Base-by-base conservation (phyloP, 2,797 vertebrate species). In the Pangasius djambal region DNA sequence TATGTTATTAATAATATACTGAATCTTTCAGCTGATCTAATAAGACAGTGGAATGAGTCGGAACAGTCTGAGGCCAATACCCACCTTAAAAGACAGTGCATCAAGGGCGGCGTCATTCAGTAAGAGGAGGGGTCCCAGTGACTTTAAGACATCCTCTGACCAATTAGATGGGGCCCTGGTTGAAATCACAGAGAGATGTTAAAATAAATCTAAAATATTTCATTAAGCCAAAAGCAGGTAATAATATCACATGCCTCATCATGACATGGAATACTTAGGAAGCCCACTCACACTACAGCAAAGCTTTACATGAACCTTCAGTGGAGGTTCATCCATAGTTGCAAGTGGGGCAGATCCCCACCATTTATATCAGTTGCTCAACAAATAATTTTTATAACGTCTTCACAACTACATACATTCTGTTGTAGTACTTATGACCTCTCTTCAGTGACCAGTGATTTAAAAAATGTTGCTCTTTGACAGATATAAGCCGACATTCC, bases 101-200 rank as follows among this genome's bases (percentile, higher is more conserved):
- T 90, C 87, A 22, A 90, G 59, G 31, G 86, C 81, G 2, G 69
- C 34, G 5, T 93, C 89, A 86, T 96, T 93, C 89, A 93, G 89
- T 81, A 95, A 85, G n/a, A 96, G 25, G 9, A 96, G 89, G 6
- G 90, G 92, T 72, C 94, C 94, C 28, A 96, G 20, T 6, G 67
- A 44, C 74, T 93, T 93, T 92, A 95, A 79, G 0, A 91, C 94
- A 37, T 94, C 93, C 20, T 90, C 74, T 6, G 94, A 82, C 96
- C 95, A 96, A 31, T 87, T 15, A 65, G 93, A 93, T 8, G 94
- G 91, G 69, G 94, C 84, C 83, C 96, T 97, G 90, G 61, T 87
- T 91, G 0, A 44, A 87, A 90, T 9, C 34, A 87, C 63, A 88
- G 9, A 86, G 6, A 22, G 6, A 75, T 15, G n/a, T 18, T 52